phyloP scores from a whole-genome alignment of 2,113 vertebrate species.

The Nycticryphes semicollaris region DNA sequence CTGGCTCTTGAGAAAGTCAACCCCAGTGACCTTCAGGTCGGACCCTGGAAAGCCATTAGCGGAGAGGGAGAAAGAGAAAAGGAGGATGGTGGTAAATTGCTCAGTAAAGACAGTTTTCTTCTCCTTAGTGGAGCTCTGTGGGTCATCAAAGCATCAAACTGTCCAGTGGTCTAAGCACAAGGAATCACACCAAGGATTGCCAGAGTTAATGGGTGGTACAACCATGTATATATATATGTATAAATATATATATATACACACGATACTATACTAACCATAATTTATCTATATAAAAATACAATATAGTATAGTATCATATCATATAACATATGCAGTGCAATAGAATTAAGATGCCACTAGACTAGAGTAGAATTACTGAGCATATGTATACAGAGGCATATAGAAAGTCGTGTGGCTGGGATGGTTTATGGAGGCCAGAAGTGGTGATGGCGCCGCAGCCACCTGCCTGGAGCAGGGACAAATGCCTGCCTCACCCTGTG shows the following conservation, averaged over 20 bases:
- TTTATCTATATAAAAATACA: neutral
- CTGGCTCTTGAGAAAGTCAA: constrained; percentile 48
- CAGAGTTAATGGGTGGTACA: neutral
- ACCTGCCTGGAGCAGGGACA: rapidly evolving
- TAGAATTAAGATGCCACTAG: neutral
- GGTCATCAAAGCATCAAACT: neutral
- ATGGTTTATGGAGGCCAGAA: neutral
- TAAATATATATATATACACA: neutral
- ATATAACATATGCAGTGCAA: too few species aligned
- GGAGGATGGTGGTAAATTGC: neutral
- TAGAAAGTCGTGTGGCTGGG: neutral
- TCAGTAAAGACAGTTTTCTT: neutral
- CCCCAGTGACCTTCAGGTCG: neutral
- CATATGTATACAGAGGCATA: neutral
- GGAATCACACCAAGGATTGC: neutral
- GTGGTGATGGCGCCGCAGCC: neutral
- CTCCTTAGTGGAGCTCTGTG: neutral
- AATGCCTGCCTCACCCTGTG: neutral
- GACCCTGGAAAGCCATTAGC: neutral
- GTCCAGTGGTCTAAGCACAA: neutral
- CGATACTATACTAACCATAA: neutral
- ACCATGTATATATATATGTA: neutral
- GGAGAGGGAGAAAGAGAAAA: neutral
- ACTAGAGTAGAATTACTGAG: neutral
- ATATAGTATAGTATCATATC: neutral